Percentiles rank a stretch among this genome's conserved stretches.
These are phyloP conservation scores for Folsomia candida DNA, from an alignment of 2,888 invertebrate genomes.

Conservation along the genomic window DNA sequence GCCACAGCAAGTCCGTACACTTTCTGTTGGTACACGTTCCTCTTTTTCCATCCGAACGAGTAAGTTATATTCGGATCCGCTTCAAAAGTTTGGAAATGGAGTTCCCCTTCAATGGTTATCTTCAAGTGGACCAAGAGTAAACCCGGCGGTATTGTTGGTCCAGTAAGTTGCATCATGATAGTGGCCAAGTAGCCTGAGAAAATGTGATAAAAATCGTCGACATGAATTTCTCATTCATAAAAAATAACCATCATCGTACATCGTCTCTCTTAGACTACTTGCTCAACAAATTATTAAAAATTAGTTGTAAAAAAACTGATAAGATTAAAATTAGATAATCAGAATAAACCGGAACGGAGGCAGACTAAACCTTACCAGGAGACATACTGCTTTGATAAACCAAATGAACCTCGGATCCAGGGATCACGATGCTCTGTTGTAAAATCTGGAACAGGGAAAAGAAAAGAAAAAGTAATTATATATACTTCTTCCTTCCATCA, in stretches of 20 bases:
- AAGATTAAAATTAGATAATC: too few species aligned
- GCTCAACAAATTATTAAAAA: too few species aligned
- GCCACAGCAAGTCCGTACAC: conserved; percentile 84
- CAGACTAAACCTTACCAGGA: too few species aligned
- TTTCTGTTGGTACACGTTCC: conserved; percentile 91
- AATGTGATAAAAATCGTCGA: too few species aligned
- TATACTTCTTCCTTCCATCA: too few species aligned
- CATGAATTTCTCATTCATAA: too few species aligned
- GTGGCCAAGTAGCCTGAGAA: conserved; percentile 91
- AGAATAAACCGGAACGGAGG: too few species aligned
- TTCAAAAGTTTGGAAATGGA: conserved; percentile 89
- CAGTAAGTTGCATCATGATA: conserved; percentile 84
- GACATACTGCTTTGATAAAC: conserved; percentile 95
- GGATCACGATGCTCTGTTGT: conserved; percentile 92
- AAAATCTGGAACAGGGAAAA: conserved; percentile 69
- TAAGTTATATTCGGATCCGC: conserved; percentile 93
- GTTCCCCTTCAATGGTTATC: conserved; percentile 87
- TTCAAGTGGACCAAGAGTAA: conserved; percentile 86
- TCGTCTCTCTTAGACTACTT: too few species aligned
- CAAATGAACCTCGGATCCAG: conserved; percentile 87
- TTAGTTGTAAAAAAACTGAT: too few species aligned
- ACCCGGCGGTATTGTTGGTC: conserved; percentile 72
- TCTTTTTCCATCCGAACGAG: conserved; percentile 96
- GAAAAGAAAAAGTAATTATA: conserved; percentile 14
- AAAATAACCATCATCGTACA: too few species aligned